phyloP scores from a whole-genome alignment of 2,797 vertebrate genomes.

The Tokudaia muenninki region DNA sequence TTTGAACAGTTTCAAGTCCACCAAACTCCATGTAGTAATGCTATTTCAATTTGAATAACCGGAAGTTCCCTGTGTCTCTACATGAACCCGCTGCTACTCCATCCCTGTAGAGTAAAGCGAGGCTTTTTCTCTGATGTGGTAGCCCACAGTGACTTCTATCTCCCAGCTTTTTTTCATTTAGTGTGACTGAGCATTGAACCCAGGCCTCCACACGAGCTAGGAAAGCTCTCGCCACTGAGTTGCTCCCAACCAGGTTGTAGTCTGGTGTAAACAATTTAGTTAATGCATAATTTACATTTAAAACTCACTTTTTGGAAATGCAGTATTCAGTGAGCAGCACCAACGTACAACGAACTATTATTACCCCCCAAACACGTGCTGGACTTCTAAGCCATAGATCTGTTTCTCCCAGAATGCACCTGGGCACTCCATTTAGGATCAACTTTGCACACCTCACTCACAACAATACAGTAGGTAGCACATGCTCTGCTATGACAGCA shows the following conservation, averaged over 20 bases:
- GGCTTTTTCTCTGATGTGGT: neutral
- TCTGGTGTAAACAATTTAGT: neutral
- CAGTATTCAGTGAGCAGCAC: neutral
- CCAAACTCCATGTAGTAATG: neutral
- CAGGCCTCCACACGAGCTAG: neutral
- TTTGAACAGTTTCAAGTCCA: neutral
- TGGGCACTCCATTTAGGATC: neutral
- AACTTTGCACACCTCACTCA: too few relatives aligned
- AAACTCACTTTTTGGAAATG: neutral
- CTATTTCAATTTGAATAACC: neutral
- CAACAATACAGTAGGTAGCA: too few relatives aligned
- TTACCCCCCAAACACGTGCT: neutral
- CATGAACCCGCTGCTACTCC: neutral
- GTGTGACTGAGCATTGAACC: neutral
- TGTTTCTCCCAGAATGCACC: neutral
- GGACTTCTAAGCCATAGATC: rapidly evolving
- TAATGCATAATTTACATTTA: neutral
- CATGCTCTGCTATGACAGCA: neutral
- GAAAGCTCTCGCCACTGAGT: neutral
- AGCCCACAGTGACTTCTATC: neutral
- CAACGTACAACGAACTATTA: neutral
- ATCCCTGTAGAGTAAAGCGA: neutral
- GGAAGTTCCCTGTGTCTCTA: neutral
- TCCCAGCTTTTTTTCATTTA: neutral
- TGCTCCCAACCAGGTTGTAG: too few relatives aligned